A percentile compares a stretch with the other conserved stretches of the same genome.
Conservation (phyloP, 2,888 invertebrate genomes). For the Lomographa bimaculata region DNA sequence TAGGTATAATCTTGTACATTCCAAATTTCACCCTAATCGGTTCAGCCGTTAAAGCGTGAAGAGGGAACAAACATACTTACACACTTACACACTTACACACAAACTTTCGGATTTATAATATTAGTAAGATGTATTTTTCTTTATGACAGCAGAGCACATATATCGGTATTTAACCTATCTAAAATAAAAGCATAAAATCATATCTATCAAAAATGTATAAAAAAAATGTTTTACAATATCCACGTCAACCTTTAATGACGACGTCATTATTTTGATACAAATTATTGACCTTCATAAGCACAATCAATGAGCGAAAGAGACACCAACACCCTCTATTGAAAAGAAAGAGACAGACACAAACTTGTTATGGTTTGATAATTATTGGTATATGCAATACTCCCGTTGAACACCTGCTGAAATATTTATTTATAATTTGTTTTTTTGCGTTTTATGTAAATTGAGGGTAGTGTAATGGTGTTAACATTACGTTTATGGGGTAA, state of each 20-base stretch:
- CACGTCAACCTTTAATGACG: slow-evolving; percentile 1
- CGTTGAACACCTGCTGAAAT: slow-evolving; percentile 13
- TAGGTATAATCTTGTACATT: too few relatives aligned
- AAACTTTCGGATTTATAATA: too few relatives aligned
- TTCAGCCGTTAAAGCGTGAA: too few relatives aligned
- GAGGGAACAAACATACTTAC: too few relatives aligned
- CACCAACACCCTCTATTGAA: neutral
- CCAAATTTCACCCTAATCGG: too few relatives aligned
- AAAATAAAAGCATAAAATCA: too few relatives aligned
- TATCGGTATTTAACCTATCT: too few relatives aligned
- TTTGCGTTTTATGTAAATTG: slow-evolving; percentile 6
- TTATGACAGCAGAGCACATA: too few relatives aligned
- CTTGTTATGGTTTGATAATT: slow-evolving; percentile 11
- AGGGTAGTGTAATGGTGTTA: slow-evolving; percentile 11
- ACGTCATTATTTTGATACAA: slow-evolving; percentile 10
- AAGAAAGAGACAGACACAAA: slow-evolving; percentile 11
- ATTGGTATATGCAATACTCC: slow-evolving; percentile 5
- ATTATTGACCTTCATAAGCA: slow-evolving; percentile 11
- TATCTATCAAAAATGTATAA: too few relatives aligned
- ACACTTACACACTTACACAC: too few relatives aligned
- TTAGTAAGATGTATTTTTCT: too few relatives aligned
- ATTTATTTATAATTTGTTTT: slow-evolving; percentile 1
- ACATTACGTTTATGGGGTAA: slow-evolving; percentile 5
- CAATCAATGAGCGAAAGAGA: slow-evolving; percentile 6
- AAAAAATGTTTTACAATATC: neutral